Evolutionary conservation across 2,888 invertebrate genomes (phyloP).

Genomic region (Stramonita haemastoma): DNA sequence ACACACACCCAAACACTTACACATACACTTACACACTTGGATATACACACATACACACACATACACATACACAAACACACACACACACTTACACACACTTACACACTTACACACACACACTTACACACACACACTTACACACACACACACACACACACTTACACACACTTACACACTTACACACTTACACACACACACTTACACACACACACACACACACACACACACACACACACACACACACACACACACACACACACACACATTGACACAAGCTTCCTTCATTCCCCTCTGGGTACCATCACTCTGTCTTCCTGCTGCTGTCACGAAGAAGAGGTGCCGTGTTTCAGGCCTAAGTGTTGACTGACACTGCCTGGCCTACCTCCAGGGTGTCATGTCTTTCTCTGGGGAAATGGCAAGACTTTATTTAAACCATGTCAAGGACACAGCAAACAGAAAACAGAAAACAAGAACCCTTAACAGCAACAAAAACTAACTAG

Average conservation of each 20-base stretch:
- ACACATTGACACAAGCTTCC: too few relatives aligned
- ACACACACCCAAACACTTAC: constrained; percentile 20
- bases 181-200: neutral
- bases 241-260: constrained; percentile 8
- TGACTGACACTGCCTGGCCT: too few relatives aligned
- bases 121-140: neutral
- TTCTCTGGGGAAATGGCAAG: too few relatives aligned
- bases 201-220: constrained; percentile 20
- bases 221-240: constrained; percentile 9
- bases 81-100: neutral
- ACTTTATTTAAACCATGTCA: too few relatives aligned
- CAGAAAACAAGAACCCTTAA: too few relatives aligned
- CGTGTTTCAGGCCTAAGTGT: too few relatives aligned
- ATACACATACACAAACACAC: constrained; percentile 11
- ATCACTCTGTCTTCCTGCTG: too few relatives aligned
- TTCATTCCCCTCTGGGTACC: too few relatives aligned
- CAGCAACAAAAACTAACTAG: too few relatives aligned
- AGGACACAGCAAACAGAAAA: too few relatives aligned
- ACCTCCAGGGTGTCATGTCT: too few relatives aligned
- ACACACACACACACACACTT: neutral
- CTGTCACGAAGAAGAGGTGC: too few relatives aligned
- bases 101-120: neutral
- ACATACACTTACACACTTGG: neutral
- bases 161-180: neutral
- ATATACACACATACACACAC: constrained; percentile 7